Evolutionary conservation across 53 echinoderm and acorn worm genomes (phyloP).

Genomic region (Echinometra lucunter): DNA sequence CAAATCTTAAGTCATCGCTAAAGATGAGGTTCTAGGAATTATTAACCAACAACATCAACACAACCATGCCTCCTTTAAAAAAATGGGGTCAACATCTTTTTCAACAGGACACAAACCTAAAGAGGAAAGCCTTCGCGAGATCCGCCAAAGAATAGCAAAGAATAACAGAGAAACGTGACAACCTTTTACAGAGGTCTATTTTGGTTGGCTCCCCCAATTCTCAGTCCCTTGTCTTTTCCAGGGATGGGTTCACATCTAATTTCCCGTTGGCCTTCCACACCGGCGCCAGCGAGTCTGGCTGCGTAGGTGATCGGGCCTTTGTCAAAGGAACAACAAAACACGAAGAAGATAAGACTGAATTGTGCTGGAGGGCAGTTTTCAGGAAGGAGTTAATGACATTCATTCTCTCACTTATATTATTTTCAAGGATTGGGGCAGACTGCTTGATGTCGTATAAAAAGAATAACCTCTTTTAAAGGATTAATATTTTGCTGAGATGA

Average conservation of each 20-base stretch:
- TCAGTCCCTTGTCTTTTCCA: not conserved
- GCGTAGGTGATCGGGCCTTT: conserved; percentile 53
- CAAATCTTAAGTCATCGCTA: conserved; percentile 28
- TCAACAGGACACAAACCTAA: conserved; percentile 1
- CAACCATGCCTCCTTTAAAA: not conserved
- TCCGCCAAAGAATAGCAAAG: conserved; percentile 16
- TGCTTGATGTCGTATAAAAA: not conserved
- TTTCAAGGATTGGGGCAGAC: not conserved
- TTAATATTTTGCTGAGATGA: not conserved
- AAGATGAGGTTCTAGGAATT: not conserved
- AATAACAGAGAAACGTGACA: conserved; percentile 56
- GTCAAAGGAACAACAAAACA: not conserved
- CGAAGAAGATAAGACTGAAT: not conserved
- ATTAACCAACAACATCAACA: not conserved
- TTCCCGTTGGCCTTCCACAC: conserved; percentile 52
- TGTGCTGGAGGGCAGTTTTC: not conserved
- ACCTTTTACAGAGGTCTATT: conserved; percentile 50
- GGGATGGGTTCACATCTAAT: conserved; percentile 17
- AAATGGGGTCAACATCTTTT: not conserved
- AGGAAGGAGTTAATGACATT: conserved; percentile 28
- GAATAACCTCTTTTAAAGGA: not conserved
- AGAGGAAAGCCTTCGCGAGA: conserved; percentile 6
- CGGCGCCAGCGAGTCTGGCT: conserved; percentile 58
- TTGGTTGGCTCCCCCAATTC: conserved; percentile 25
- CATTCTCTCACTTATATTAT: not conserved